phyloP scores from a whole-genome alignment of 2,888 invertebrate genomes.

The Drosophila tanythrix region DNA sequence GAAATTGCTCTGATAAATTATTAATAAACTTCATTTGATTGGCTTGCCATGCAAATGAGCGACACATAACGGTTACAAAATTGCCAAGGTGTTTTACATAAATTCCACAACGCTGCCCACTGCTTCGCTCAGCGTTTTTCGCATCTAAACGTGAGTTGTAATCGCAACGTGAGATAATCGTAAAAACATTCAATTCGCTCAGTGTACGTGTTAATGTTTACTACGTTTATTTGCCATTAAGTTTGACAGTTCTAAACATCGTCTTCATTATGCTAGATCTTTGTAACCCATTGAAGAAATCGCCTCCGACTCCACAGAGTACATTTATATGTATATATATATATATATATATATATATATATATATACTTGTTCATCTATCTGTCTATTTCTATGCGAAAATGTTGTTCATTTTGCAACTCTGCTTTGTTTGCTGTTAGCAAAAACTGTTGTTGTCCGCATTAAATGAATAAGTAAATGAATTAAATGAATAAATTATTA shows the following conservation, averaged over 20 bases:
- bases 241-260: background rate
- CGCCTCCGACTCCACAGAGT: background rate
- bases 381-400: background rate
- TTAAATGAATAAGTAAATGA: background rate
- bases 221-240: background rate
- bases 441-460: background rate
- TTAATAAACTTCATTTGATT: conserved; percentile 71
- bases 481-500: background rate
- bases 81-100: conserved; percentile 9
- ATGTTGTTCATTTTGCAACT: background rate
- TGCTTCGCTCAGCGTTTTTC: background rate
- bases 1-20: conserved; percentile 78
- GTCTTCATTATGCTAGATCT: background rate
- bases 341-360: background rate
- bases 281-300: background rate
- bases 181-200: background rate
- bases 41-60: conserved; percentile 46
- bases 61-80: conserved; percentile 43
- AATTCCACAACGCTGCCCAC: conserved; percentile 19
- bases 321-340: background rate
- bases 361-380: background rate
- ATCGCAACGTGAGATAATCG: background rate
- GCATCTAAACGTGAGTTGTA: background rate
- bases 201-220: background rate
- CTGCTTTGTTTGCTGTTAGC: background rate